Evolutionary conservation across 2,797 vertebrate species (phyloP), one percentile per base, ranked within the genome.

Genomic region (Myotis myotis): DNA sequence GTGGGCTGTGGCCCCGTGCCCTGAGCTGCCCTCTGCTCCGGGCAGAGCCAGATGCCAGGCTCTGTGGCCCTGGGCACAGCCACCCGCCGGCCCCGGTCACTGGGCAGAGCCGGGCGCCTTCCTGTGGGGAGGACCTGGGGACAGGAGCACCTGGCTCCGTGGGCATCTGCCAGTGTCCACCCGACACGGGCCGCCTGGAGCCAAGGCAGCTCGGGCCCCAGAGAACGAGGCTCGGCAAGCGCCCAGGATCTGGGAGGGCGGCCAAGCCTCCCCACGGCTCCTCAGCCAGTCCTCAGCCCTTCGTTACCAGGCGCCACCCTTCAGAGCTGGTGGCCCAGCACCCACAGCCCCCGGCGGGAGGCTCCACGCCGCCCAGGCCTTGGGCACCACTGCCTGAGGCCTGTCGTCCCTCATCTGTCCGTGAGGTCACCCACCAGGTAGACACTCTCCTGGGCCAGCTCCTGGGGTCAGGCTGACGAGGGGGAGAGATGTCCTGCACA

Each of bases 31-130:
- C 15, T 53, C 47, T 12, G 41, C n/a, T 10, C 51, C 10, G 10
- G 41, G 23, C 0, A 23, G 25, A 23, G 8, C 16, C 36, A 19
- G 64, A 25, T 33, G 87, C 76, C 30, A 41, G 66, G 44, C 12
- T 36, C 71, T 13, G 28, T 36, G 38, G 28, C 5, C 3, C 41
- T 3, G 62, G 16, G 64, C 33, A 57, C 28, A 51, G 22, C 10
- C 6, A 10, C 85, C 0, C 11, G 0, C 16, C 0, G n/a, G 23
- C 36, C 25, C 3, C 3, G 15, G 19, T 49, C 76, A 47, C 20
- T 8, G 22, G 11, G 17, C 16, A 25, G 22, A 2, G 3, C 1
- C 1, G 28, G 60, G 28, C 1, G 62, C 51, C 33, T 22, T 76
- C 66, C 78, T 85, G 19, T 72, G 1, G 9, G 47, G 53, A 93